These are phyloP conservation scores for Atta cephalotes DNA, from an alignment of 1,140 invertebrate genomes.

Conservation along the genomic window DNA sequence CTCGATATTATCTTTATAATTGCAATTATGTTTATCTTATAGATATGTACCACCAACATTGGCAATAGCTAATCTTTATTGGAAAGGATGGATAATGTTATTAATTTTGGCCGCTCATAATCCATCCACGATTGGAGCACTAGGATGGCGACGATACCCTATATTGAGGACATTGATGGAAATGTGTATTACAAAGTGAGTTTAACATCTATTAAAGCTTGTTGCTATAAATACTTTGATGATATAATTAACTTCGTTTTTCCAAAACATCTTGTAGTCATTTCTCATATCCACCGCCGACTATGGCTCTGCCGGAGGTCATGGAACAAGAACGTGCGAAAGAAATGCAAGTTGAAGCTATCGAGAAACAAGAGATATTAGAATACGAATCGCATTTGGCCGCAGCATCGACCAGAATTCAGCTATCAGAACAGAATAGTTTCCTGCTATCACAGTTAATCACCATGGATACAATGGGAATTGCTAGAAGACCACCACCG, in stretches of 20 bases:
- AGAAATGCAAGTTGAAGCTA: constrained; percentile 90
- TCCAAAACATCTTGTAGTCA: constrained; percentile 84
- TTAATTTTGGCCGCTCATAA: constrained; percentile 97
- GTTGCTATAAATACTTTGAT: background rate
- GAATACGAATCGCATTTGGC: constrained; percentile 98
- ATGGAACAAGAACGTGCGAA: constrained; percentile 88
- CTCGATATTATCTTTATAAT: constrained; percentile 29
- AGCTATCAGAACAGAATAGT: constrained; percentile 96
- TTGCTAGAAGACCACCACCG: constrained; percentile 92
- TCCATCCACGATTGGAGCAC: constrained; percentile 93
- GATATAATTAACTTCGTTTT: background rate
- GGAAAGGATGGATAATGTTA: constrained; percentile 97
- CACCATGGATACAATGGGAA: constrained; percentile 94
- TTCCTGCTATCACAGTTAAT: constrained; percentile 92
- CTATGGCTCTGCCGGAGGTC: constrained; percentile 88
- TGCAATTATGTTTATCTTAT: constrained; percentile 54
- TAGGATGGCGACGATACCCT: constrained; percentile 97
- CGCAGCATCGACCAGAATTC: constrained; percentile 93
- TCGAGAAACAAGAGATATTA: constrained; percentile 94
- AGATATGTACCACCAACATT: constrained; percentile 95
- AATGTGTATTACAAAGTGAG: constrained; percentile 98
- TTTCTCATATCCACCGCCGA: constrained; percentile 93
- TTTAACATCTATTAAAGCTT: constrained; percentile 44
- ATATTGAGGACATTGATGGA: constrained; percentile 97
- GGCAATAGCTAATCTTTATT: constrained; percentile 96